Base-by-base conservation (phyloP, 2,113 vertebrate genomes). In the Hippocampus barbouri region DNA sequence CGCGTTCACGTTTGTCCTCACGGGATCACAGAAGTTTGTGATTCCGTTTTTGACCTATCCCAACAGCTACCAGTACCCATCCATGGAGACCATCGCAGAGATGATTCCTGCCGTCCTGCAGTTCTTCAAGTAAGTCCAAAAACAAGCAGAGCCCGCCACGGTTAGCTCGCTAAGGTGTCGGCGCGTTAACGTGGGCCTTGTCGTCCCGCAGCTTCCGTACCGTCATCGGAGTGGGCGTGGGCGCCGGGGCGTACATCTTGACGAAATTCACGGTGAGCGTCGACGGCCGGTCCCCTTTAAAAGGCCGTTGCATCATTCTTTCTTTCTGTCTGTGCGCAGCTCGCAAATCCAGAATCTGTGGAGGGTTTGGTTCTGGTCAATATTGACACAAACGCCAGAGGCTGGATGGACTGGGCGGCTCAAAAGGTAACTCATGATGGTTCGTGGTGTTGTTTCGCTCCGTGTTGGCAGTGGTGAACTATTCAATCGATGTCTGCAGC, bases 371-470 rank as follows among this genome's bases (percentile, higher is more conserved):
- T 97, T 70, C 92, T 97, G 84, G 62, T 97, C 87, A 97, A 97
- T 88, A 94, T 97, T 20, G 96, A 97, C 83, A 90, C 91, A 14
- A 93, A 95, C 45, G 93, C 94, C 76, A 92, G 94, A 68, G 95
- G 95, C 18, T 97, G 96, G 96, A 95, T 97, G 81, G 95, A 97
- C 75, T 97, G 96, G 95, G 95, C 96, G 5, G 94, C 95, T 57
- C 94, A 96, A 66, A 97, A 97, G 94, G 94, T 96, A 40, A 30
- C 47, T 0, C 10, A 5, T 43, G 56, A 20, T 49, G 5, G 27
- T 15, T 23, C 2, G 64, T 30, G 23, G 0, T 45, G 53, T 56
- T 23, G 53, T n/a, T 23, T 51, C 6, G 20, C 51, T 21, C 51
- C 8, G 2, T n/a, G 47, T 18, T 56, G n/a, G 20, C 54, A 11